phyloP scores from a whole-genome alignment of 2,113 vertebrate genomes.

The Emberiza fucata region DNA sequence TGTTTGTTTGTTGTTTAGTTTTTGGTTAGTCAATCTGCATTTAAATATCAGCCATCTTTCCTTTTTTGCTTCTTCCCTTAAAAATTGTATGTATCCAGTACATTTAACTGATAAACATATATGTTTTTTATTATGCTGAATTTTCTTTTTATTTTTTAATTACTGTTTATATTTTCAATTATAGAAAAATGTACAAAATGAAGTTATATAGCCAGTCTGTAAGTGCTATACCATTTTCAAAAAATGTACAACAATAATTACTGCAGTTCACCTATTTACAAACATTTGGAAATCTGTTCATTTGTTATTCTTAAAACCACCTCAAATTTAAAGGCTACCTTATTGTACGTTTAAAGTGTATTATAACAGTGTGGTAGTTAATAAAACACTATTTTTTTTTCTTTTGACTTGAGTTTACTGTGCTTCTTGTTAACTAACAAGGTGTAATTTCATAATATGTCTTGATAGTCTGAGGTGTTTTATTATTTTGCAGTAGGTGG shows the following conservation, averaged over 20 bases:
- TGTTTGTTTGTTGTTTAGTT: conserved; percentile 74
- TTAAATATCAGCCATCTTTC: conserved; percentile 83
- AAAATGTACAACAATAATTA: conserved; percentile 78
- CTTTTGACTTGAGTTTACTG: conserved; percentile 77
- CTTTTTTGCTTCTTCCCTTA: conserved; percentile 82
- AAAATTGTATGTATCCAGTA: conserved; percentile 87
- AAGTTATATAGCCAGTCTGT: conserved; percentile 83
- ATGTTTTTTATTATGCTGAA: conserved; percentile 87
- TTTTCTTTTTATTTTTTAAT: conserved; percentile 87
- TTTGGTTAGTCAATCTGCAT: conserved; percentile 82
- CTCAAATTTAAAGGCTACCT: conserved; percentile 83
- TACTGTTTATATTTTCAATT: conserved; percentile 88
- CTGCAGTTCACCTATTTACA: conserved; percentile 82
- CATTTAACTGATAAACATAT: conserved; percentile 84
- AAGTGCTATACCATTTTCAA: conserved; percentile 82
- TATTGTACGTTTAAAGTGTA: conserved; percentile 87
- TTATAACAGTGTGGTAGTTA: conserved; percentile 84
- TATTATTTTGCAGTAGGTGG: background rate
- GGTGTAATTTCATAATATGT: background rate
- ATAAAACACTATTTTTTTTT: conserved; percentile 90
- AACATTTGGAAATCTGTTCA: conserved; percentile 81
- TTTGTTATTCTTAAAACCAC: conserved; percentile 82
- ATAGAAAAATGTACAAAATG: conserved; percentile 84
- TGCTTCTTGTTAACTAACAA: conserved; percentile 61
- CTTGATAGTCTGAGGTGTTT: background rate